These are phyloP conservation scores for Dinoponera quadriceps DNA, from an alignment of 1,140 invertebrate genomes.

Conservation along the genomic window DNA sequence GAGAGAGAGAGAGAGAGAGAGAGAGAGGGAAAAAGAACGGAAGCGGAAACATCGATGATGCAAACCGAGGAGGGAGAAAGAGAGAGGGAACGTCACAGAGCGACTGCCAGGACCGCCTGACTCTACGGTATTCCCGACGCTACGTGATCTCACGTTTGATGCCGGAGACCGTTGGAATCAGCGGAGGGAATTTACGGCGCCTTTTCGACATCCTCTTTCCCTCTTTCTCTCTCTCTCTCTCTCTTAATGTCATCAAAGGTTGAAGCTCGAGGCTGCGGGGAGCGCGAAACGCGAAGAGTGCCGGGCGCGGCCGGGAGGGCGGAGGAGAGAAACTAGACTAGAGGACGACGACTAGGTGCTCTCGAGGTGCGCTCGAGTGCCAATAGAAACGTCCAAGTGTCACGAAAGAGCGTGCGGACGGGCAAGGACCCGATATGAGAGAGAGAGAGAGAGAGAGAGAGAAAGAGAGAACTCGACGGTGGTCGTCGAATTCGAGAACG, in stretches of 20 bases:
- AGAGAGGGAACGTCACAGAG: not conserved
- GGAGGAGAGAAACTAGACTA: slow-evolving; percentile 28
- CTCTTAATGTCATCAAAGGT: slow-evolving; percentile 53
- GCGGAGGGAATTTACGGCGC: not conserved
- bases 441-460: no score
- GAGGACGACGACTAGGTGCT: slow-evolving; percentile 1
- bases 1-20: not conserved
- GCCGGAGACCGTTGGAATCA: not conserved
- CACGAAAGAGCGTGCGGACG: slow-evolving; percentile 36
- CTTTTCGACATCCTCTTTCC: slow-evolving; percentile 12
- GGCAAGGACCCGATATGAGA: slow-evolving; percentile 21
- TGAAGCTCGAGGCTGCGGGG: not conserved
- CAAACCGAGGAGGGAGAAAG: not conserved
- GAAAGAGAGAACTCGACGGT: slow-evolving; percentile 25
- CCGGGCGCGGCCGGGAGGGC: not conserved
- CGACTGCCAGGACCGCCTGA: not conserved
- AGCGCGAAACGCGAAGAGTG: not conserved
- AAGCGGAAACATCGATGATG: not conserved
- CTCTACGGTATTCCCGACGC: not conserved
- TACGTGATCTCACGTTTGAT: not conserved
- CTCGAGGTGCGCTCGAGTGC: slow-evolving; percentile 38
- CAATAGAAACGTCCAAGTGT: slow-evolving; percentile 60
- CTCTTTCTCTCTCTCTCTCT: not conserved
- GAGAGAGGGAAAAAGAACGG: not conserved
- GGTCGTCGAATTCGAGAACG: slow-evolving; percentile 46